These are phyloP conservation scores for Mechanitis messenoides DNA, from an alignment of 2,888 invertebrate species.

Conservation along the genomic window DNA sequence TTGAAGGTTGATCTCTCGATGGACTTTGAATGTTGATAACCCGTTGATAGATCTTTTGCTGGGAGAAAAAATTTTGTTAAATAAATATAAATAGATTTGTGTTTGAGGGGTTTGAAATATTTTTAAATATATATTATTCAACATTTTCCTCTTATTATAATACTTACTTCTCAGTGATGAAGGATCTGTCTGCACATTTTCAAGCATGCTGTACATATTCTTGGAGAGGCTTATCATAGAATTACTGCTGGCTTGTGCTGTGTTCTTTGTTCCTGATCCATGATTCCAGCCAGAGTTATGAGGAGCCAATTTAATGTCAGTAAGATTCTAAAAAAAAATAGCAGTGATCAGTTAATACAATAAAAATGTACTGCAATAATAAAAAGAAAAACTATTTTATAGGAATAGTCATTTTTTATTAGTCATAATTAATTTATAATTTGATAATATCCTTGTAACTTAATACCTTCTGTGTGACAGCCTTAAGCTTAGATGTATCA, in stretches of 20 bases:
- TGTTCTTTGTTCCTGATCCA: constrained; percentile 62
- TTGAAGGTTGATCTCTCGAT: constrained; percentile 71
- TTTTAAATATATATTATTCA: not conserved
- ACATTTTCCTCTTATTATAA: not conserved
- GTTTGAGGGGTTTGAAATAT: too few species aligned
- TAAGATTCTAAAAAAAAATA: constrained; percentile 46
- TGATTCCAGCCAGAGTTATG: constrained; percentile 58
- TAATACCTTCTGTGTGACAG: constrained; percentile 36
- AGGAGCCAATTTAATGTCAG: constrained; percentile 61
- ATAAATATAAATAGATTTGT: not conserved
- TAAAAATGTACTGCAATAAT: not conserved
- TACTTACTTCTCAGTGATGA: constrained; percentile 52
- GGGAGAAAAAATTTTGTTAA: constrained; percentile 38
- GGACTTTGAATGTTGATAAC: constrained; percentile 63
- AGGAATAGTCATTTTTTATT: not conserved
- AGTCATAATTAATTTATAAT: not conserved
- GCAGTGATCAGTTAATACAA: not conserved
- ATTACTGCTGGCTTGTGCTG: constrained; percentile 46
- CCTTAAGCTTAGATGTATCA: constrained; percentile 62
- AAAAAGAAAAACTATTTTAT: too few species aligned
- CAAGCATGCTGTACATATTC: constrained; percentile 59
- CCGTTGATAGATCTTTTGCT: constrained; percentile 54
- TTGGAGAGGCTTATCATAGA: constrained; percentile 58
- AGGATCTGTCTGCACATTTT: constrained; percentile 56
- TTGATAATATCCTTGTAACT: constrained; percentile 5